Conservation (phyloP, 2,888 invertebrate species). For the Agonum fuliginosum region DNA sequence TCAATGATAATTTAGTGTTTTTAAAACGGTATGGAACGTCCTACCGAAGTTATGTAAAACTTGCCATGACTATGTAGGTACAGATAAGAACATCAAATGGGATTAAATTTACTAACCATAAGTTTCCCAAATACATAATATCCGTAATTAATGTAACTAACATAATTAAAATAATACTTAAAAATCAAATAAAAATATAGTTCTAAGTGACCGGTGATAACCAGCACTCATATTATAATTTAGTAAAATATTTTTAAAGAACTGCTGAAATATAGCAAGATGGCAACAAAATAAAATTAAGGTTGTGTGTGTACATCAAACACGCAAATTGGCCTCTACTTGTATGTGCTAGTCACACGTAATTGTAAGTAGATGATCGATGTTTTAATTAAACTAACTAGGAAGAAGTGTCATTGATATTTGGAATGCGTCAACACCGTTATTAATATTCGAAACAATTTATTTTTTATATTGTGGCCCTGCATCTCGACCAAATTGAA, state of each 20-base stretch:
- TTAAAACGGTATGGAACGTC: conserved; percentile 8
- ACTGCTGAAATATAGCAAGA: not conserved
- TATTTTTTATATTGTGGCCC: conserved; percentile 52
- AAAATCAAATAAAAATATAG: not conserved
- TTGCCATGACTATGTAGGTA: conserved; percentile 29
- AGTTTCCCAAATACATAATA: not conserved
- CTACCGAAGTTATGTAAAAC: conserved; percentile 30
- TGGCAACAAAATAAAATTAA: not conserved
- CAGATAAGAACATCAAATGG: conserved; percentile 9
- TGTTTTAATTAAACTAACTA: conserved; percentile 49
- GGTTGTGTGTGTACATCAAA: not conserved
- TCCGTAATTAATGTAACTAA: conserved; percentile 16
- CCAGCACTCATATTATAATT: not conserved
- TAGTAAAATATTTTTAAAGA: not conserved
- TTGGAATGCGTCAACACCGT: conserved; percentile 50
- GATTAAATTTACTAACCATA: conserved; percentile 17
- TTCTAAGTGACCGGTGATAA: not conserved
- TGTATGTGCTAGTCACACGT: conserved; percentile 55
- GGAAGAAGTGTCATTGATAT: conserved; percentile 39
- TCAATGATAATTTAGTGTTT: conserved; percentile 28
- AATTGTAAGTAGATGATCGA: conserved; percentile 56
- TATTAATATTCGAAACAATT: conserved; percentile 50
- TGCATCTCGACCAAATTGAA: conserved; percentile 39
- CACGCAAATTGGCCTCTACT: conserved; percentile 29
- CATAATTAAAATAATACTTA: not conserved